Evolutionary conservation across 2,113 vertebrate genomes (phyloP).

Genomic region (Lagopus muta): DNA sequence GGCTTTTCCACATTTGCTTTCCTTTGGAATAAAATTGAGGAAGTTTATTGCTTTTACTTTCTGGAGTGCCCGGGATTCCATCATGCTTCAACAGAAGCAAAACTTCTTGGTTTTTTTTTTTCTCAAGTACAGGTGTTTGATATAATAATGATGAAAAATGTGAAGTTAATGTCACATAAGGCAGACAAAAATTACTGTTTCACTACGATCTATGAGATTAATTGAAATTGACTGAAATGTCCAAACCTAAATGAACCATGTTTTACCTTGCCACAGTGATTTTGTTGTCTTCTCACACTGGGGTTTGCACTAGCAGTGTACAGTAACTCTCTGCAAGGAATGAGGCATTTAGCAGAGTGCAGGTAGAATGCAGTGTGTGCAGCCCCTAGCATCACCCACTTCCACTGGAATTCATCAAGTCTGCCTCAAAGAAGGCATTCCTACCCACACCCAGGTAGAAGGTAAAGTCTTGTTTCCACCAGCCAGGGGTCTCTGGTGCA

Average conservation of each 20-base stretch:
- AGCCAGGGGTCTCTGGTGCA: neutral
- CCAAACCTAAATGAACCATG: conserved; percentile 2
- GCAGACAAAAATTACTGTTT: neutral
- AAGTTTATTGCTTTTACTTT: neutral
- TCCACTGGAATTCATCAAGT: neutral
- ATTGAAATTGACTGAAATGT: conserved; percentile 13
- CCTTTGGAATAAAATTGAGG: neutral
- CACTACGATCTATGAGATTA: neutral
- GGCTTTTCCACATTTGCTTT: neutral
- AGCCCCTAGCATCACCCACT: neutral
- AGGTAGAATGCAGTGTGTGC: neutral
- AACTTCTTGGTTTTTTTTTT: conserved; percentile 35
- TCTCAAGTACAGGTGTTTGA: neutral
- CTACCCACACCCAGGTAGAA: neutral
- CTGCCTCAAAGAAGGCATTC: neutral
- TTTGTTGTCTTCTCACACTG: neutral
- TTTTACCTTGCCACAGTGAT: neutral
- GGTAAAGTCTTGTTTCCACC: neutral
- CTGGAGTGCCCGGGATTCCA: neutral
- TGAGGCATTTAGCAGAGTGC: accelerated
- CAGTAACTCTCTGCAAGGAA: neutral
- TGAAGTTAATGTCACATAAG: neutral
- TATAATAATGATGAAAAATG: neutral
- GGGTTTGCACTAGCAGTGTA: neutral
- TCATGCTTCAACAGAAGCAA: neutral